These are phyloP conservation scores for Phymorhynchus buccinoides DNA, from an alignment of 1,140 invertebrate genomes.

Conservation along the genomic window DNA sequence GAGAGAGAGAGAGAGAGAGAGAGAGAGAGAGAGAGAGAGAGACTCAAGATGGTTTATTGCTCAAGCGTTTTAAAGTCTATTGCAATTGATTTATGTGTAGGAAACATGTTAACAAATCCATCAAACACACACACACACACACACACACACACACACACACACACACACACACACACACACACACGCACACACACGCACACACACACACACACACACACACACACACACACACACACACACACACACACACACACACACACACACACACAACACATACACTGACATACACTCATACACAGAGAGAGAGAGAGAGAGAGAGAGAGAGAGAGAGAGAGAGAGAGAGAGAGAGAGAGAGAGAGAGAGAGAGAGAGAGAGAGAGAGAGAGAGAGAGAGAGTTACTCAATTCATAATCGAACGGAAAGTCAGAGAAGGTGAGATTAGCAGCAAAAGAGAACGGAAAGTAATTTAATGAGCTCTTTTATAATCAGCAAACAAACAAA, in stretches of 20 bases:
- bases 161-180: conserved; percentile 24
- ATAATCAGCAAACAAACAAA: no score
- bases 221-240: background rate
- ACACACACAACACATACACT: no score
- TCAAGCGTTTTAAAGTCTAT: background rate
- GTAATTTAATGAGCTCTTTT: no score
- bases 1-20: no score
- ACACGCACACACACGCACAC: conserved; percentile 1
- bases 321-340: no score
- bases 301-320: no score
- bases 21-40: background rate
- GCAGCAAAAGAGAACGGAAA: no score
- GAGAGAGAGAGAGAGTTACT: no score
- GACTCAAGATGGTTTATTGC: no score
- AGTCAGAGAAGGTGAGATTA: no score
- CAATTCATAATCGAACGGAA: no score
- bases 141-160: conserved; percentile 18
- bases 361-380: background rate
- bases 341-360: background rate
- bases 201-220: background rate
- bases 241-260: background rate
- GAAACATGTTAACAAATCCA: background rate
- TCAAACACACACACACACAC: background rate
- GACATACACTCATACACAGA: no score
- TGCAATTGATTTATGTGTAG: background rate